These are phyloP conservation scores for Brachystomella parvula DNA, from an alignment of 1,140 invertebrate species.

Conservation along the genomic window DNA sequence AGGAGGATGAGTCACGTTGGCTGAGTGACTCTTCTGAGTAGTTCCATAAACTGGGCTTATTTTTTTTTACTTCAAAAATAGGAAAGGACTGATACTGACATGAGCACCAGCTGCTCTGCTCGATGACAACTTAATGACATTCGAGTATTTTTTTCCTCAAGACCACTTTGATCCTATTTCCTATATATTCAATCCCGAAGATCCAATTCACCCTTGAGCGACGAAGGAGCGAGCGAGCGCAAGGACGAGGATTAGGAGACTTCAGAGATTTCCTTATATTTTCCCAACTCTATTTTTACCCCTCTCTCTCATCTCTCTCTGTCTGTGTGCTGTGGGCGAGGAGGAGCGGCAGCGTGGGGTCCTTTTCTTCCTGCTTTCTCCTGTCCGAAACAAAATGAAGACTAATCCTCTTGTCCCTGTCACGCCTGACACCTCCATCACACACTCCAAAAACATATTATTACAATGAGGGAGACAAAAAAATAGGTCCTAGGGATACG, in stretches of 20 bases:
- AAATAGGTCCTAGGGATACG: background rate
- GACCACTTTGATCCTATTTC: background rate
- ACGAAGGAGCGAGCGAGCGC: background rate
- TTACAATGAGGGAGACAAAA: background rate
- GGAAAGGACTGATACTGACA: conserved; percentile 11
- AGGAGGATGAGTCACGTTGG: too few species aligned
- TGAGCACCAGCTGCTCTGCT: conserved; percentile 26
- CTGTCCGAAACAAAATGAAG: conserved; percentile 9
- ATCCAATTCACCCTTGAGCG: conserved; percentile 5
- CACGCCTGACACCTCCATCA: conserved; percentile 2
- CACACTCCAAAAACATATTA: background rate
- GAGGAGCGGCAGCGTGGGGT: background rate
- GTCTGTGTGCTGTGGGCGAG: background rate
- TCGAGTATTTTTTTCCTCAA: conserved; percentile 23
- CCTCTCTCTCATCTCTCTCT: too few species aligned
- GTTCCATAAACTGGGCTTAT: too few species aligned
- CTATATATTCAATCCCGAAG: background rate
- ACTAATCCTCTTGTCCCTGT: conserved; percentile 1
- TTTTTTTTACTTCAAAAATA: too few species aligned
- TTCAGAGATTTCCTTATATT: conserved; percentile 5
- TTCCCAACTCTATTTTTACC: too few species aligned
- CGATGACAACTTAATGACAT: conserved; percentile 35
- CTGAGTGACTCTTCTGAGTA: too few species aligned
- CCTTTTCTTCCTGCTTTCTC: background rate
- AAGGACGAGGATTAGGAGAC: background rate